Evolutionary conservation across 2,113 vertebrate genomes (phyloP), one percentile per base, ranked within the genome.

Genomic region (Microcebus tavaratra): DNA sequence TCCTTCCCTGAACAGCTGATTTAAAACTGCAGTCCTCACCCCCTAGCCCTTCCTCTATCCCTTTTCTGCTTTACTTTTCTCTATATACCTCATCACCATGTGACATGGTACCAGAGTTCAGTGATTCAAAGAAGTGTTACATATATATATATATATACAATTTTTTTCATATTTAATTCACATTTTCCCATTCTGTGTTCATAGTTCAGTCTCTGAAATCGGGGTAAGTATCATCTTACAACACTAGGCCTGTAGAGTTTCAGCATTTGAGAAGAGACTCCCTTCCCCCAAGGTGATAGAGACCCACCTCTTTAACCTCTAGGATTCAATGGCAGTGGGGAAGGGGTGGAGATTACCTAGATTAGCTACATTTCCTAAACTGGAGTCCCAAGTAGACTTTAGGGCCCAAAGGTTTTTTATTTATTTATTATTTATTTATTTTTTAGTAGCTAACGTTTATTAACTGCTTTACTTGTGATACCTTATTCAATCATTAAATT

Each of bases 21-120:
- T 89, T 61, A 55, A 39, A 72, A n/a, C 27, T 20, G 2, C 45
- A 39, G 27, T 63, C 59, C 59, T 29, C 59, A 63, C 11, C 25
- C 59, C 3, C 29, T 34, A 14, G 39, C 21, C 23, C 20, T 59
- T 31, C 13, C 8, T 92, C 96, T 98, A 11, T 98, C 96, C 1
- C 98, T 98, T 20, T 98, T 98, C 88, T 99, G 98, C 75, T 99
- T 99, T 98, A 98, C 98, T 96, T 98, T 98, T 65, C 82, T 63
- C 7, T 20, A 12, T 13, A 65, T 20, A 36, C 25, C 39, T 72
- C n/a, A 20, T 29, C 36, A 29, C 15, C 63, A 87, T 45, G 53
- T n/a, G 0, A 78, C 14, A 39, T 34, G 14, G 25, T 83, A 34
- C 57, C 34, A 25, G 27, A 84, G 45, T 34, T 34, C 11, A 21